Base-by-base conservation (phyloP, 2,888 invertebrate species). In the Ochropleura leucogaster region DNA sequence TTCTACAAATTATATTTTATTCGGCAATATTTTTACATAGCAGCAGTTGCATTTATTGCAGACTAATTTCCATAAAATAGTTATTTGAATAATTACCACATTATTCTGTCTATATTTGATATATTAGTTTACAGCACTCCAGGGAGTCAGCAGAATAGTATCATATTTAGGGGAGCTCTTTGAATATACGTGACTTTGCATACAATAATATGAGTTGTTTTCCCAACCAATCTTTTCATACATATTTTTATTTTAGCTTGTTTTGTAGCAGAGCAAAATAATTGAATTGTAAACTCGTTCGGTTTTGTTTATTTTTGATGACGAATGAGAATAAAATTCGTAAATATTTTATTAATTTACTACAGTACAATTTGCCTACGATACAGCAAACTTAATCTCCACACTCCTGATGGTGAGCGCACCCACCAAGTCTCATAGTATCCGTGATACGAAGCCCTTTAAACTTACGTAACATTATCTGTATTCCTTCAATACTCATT, bases 131-230 rank as follows among this genome's bases (percentile, higher is more conserved):
- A 73, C 63, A 30, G 40, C 59, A 51, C 81, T 63, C 72, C 16
- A 20, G 75, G 64, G 79, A 68, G 81, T 70, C 70, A 55, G 30
- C 47, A 69, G 49, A 72, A 57, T 51, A 49, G 40, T 40, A 20
- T 70, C 57, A 53, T 63, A 57, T 53, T 40, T 47, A 44, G 65
- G 78, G 65, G 79, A 73, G 60, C 14, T 40, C 60, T 68, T 65
- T 74, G 53, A 74, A 67, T 68, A 76, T 68, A 80, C 74, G 82
- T 80, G 76, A 78, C 72, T 30, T 65, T 47, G 74, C 72, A 73
- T 74, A 30, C 12, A 55, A 71, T 72, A 59, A 65, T 47, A 47
- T 44, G 40, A 59, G 60, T 40, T 71, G 64, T 42, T 14, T 53
- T 59, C 46, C 3, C 16, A n/a, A 72, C 14, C 60, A 14, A 59